phyloP scores from a whole-genome alignment of 2,113 vertebrate species.

The Dicentrarchus labrax region DNA sequence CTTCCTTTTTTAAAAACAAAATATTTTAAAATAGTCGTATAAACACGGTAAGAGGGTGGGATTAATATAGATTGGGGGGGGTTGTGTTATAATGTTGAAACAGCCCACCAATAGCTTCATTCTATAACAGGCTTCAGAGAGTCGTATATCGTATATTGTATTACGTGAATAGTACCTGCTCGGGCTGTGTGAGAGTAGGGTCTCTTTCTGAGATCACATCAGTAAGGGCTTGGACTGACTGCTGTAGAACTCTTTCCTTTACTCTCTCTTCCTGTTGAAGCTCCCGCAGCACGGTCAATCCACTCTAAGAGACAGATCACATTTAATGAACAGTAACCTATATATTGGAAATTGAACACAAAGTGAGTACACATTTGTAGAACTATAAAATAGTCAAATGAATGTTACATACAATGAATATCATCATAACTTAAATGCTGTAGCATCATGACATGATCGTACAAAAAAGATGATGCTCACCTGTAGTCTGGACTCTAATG shows the following conservation, averaged over 20 bases:
- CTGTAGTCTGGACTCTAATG: slow-evolving; percentile 91
- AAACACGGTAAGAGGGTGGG: background rate
- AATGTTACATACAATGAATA: background rate
- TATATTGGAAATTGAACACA: background rate
- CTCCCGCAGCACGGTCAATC: slow-evolving; percentile 83
- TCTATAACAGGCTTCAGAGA: background rate
- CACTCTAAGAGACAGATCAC: slow-evolving; percentile 79
- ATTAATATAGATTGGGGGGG: background rate
- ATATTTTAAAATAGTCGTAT: too few species aligned
- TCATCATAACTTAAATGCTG: background rate
- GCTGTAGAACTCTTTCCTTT: slow-evolving; percentile 87
- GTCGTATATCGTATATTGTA: background rate
- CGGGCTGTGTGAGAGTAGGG: slow-evolving; percentile 69
- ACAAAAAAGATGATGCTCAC: slow-evolving; percentile 69
- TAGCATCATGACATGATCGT: background rate
- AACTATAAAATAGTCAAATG: background rate
- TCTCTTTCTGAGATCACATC: slow-evolving; percentile 82
- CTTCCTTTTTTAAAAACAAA: too few species aligned
- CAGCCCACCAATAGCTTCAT: too few species aligned
- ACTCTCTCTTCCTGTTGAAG: slow-evolving; percentile 85
- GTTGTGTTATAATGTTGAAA: too few species aligned
- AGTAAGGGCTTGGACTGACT: slow-evolving; percentile 86
- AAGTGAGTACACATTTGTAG: background rate
- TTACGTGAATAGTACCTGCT: slow-evolving; percentile 85
- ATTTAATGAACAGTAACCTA: background rate